Evolutionary conservation across 2,888 invertebrate genomes (phyloP), one percentile per base, ranked within the genome.

Genomic region (Chrysodeixis includens): DNA sequence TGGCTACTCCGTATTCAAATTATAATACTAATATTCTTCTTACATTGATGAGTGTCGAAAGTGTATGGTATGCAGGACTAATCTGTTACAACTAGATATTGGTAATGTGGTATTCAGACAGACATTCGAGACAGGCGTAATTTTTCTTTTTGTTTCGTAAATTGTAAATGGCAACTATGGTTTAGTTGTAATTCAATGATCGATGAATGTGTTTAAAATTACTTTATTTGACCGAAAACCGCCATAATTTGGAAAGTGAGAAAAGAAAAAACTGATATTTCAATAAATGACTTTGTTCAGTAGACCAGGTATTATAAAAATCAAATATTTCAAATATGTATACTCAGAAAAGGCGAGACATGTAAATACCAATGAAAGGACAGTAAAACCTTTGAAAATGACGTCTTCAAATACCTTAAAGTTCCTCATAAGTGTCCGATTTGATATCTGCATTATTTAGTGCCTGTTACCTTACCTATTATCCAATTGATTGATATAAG

Each of bases 1-100:
- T 90, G 89, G 92, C 93, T 93, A 92, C 92, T 92, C 77, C 90
- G 86, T 71, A 83, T 86, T 86, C 83, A 86, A 87, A 86, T 87
- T 86, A 80, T 80, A 77, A 74, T 79, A 82, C 79, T 71, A 71
- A 78, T 75, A 71, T 56, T 26, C 69, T 53, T 66, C 64, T 58
- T 66, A 62, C 52, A 69, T 60, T 71, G 67, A 76, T 78, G 74
- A 78, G 67, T 81, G 79, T 74, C 60, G 71, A 75, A 78, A 77
- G 78, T 71, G 69, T 71, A 51, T 81, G 76, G 83, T 82, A 85
- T 85, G 83, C 54, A 61, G 67, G 74, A 76, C 76, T 83, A 79
- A 83, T 83, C 76, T 71, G 74, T 81, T 66, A 67, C 59, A 74
- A 71, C 76, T 80, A 79, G 78, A 69, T 75, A n/a, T 18, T 66